These are phyloP conservation scores for Xestia ashworthii DNA, from an alignment of 2,888 invertebrate species.

Conservation along the genomic window DNA sequence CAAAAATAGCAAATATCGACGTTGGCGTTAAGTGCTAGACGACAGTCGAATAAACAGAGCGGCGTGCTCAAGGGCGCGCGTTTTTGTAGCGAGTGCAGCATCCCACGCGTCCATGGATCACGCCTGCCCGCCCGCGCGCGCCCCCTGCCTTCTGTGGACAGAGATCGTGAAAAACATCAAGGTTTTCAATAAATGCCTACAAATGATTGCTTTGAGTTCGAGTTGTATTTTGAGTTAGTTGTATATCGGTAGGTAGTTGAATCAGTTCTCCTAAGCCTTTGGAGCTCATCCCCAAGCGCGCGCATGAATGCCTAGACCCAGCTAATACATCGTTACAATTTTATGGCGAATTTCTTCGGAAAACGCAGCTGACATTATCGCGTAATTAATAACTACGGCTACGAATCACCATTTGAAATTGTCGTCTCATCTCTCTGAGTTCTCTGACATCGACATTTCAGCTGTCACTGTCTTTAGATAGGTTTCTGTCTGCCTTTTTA, in stretches of 20 bases:
- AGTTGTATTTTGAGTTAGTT: background rate
- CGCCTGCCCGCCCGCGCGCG: slow-evolving; percentile 51
- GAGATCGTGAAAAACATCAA: background rate
- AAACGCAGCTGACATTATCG: too few species aligned
- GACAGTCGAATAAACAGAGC: slow-evolving; percentile 88
- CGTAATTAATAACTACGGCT: too few species aligned
- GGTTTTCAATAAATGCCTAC: background rate
- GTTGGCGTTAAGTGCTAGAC: slow-evolving; percentile 88
- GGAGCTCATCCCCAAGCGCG: too few species aligned
- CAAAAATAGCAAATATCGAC: slow-evolving; percentile 88
- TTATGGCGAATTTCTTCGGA: too few species aligned
- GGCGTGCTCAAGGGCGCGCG: slow-evolving; percentile 83
- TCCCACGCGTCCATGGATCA: slow-evolving; percentile 70
- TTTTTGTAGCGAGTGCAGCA: slow-evolving; percentile 79
- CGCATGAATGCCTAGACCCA: too few species aligned
- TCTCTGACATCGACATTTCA: too few species aligned
- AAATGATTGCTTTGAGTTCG: background rate
- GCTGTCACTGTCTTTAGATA: too few species aligned
- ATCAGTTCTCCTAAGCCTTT: too few species aligned
- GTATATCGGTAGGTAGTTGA: too few species aligned
- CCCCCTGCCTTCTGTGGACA: slow-evolving; percentile 22
- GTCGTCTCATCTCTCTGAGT: background rate
- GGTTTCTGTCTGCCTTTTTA: too few species aligned
- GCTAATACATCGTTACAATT: too few species aligned
- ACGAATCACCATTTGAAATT: background rate